Conservation (phyloP, 1,140 invertebrate species). For the Zaprionus camerounensis region DNA sequence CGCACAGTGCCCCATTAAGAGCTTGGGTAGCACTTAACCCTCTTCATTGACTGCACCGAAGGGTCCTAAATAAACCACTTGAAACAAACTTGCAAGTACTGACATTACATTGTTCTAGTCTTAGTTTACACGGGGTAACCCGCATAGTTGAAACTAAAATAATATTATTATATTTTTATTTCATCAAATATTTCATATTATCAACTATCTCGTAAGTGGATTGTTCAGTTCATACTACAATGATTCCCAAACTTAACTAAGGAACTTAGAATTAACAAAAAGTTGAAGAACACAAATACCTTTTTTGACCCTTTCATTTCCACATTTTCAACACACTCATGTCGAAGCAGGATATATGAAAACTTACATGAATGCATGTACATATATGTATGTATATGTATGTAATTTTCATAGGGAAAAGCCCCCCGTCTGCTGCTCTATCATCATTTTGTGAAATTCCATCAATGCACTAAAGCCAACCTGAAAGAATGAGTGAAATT, state of each 20-base stretch:
- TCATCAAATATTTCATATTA: background rate
- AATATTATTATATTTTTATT: background rate
- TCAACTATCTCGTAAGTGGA: background rate
- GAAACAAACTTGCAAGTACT: background rate
- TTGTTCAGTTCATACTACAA: background rate
- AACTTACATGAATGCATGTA: background rate
- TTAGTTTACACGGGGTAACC: constrained; percentile 7
- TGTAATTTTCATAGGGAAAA: background rate
- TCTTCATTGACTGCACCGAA: constrained; percentile 64
- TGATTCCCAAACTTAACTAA: background rate
- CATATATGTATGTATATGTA: constrained; percentile 42
- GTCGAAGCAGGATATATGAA: constrained; percentile 9
- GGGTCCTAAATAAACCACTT: constrained; percentile 6
- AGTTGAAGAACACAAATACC: background rate
- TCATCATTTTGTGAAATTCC: constrained; percentile 69
- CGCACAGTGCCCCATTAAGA: constrained; percentile 2
- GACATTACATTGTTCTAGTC: background rate
- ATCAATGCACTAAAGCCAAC: constrained; percentile 58
- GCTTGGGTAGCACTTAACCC: constrained; percentile 69
- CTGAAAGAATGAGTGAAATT: constrained; percentile 68
- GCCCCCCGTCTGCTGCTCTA: constrained; percentile 15
- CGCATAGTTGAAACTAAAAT: background rate
- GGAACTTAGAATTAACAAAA: background rate
- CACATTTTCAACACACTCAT: background rate
- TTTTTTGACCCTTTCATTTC: background rate